Evolutionary conservation across 2,113 vertebrate genomes (phyloP).

Genomic region (Pangasianodon hypophthalmus): DNA sequence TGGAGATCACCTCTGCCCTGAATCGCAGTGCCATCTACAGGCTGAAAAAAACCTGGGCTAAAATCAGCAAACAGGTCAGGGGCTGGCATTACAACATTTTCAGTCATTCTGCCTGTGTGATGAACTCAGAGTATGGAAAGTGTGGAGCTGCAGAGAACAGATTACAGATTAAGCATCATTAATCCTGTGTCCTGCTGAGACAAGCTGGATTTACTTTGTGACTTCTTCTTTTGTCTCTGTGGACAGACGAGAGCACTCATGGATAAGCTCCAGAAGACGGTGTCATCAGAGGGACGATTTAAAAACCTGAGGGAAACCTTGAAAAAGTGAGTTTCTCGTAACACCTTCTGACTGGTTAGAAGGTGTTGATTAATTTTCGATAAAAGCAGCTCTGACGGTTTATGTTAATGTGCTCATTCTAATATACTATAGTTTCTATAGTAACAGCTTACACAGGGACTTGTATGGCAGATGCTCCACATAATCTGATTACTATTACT

Average conservation of each 20-base stretch:
- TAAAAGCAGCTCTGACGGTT: background rate
- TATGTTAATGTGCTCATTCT: background rate
- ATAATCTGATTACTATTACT: background rate
- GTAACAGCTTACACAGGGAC: background rate
- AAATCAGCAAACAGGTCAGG: slow-evolving; percentile 94
- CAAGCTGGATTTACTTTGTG: slow-evolving; percentile 6
- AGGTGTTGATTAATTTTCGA: background rate
- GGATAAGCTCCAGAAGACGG: slow-evolving; percentile 98
- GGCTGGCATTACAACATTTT: background rate
- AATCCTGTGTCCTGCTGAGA: background rate
- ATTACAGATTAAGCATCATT: background rate
- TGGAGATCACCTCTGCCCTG: slow-evolving; percentile 97
- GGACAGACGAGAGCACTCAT: slow-evolving; percentile 91
- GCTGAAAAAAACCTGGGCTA: slow-evolving; percentile 98
- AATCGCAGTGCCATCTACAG: slow-evolving; percentile 98
- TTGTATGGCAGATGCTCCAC: background rate
- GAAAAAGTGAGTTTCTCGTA: slow-evolving; percentile 85
- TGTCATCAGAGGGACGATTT: slow-evolving; percentile 97
- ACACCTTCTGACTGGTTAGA: background rate
- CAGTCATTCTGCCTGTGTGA: background rate
- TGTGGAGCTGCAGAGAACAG: background rate
- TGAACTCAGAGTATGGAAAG: background rate
- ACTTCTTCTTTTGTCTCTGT: slow-evolving; percentile 33
- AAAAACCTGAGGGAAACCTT: slow-evolving; percentile 98
- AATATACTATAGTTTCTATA: background rate